phyloP scores from a whole-genome alignment of 2,888 invertebrate genomes.

The Stegana nigrithorax region DNA sequence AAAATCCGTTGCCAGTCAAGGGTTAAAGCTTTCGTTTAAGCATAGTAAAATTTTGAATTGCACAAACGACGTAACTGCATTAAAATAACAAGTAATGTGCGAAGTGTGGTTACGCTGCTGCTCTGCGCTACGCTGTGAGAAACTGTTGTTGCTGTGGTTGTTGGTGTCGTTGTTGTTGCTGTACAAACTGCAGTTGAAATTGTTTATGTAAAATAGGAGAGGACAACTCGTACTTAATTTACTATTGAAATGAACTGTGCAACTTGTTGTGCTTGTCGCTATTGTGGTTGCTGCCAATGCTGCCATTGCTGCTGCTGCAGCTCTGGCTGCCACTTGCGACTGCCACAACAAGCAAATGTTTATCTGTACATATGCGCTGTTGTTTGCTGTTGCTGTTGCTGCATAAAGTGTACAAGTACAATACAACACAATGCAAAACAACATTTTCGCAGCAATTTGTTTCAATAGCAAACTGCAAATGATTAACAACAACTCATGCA shows the following conservation, averaged over 20 bases:
- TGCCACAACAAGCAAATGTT: constrained; percentile 42
- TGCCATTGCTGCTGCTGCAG: neutral
- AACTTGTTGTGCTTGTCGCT: constrained; percentile 19
- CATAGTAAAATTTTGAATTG: neutral
- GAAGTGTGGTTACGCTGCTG: too few relatives aligned
- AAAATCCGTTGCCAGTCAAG: too few relatives aligned
- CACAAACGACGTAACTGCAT: neutral
- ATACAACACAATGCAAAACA: too few relatives aligned
- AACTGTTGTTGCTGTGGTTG: too few relatives aligned
- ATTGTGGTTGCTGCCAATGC: constrained; percentile 1
- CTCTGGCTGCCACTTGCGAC: too few relatives aligned
- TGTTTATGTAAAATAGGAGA: too few relatives aligned
- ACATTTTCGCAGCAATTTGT: constrained; percentile 58
- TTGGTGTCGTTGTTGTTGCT: neutral
- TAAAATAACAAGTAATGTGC: neutral
- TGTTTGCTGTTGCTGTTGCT: neutral
- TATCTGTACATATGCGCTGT: too few relatives aligned
- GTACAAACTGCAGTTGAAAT: neutral
- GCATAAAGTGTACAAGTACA: neutral
- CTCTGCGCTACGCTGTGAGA: too few relatives aligned
- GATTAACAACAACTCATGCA: constrained; percentile 54
- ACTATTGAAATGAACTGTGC: constrained; percentile 55
- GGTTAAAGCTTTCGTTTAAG: too few relatives aligned
- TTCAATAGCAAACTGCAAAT: constrained; percentile 56
- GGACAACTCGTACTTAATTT: constrained; percentile 53